Conservation (phyloP, 2,888 invertebrate genomes). For the Aplocera efformata region DNA sequence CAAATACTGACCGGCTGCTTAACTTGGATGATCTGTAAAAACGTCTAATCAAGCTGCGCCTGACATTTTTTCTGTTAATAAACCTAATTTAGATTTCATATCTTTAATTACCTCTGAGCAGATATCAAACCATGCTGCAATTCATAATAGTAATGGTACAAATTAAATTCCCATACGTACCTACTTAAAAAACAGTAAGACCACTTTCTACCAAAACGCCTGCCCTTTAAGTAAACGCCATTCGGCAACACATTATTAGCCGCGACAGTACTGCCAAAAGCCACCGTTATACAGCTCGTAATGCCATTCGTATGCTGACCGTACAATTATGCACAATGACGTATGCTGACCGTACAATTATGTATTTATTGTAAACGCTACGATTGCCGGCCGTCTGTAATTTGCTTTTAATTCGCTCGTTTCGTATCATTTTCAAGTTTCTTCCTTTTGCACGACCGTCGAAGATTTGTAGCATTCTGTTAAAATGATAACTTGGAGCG, state of each 20-base stretch:
- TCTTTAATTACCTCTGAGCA: too few relatives aligned
- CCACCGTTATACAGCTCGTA: slow-evolving; percentile 19
- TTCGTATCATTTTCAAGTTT: slow-evolving; percentile 77
- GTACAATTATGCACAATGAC: slow-evolving; percentile 16
- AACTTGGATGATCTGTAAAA: too few relatives aligned
- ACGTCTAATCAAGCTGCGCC: too few relatives aligned
- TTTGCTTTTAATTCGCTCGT: slow-evolving; percentile 78
- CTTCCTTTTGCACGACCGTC: slow-evolving; percentile 61
- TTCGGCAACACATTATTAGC: slow-evolving; percentile 27
- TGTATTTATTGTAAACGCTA: slow-evolving; percentile 81
- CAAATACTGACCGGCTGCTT: too few relatives aligned
- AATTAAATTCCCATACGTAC: too few relatives aligned
- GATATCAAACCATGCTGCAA: too few relatives aligned
- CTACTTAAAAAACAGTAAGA: too few relatives aligned
- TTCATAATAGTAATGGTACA: too few relatives aligned
- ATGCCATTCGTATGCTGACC: slow-evolving; percentile 16
- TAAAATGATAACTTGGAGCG: slow-evolving; percentile 28
- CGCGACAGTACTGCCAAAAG: slow-evolving; percentile 40
- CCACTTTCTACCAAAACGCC: too few relatives aligned
- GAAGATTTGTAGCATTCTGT: slow-evolving; percentile 54
- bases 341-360: slow-evolving; percentile 77
- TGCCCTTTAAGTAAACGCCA: too few relatives aligned
- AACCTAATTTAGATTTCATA: too few relatives aligned
- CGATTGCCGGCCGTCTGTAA: slow-evolving; percentile 76
- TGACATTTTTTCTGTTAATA: too few relatives aligned